Conservation (phyloP, 2,797 vertebrate species). For the Sorex maritimensis region DNA sequence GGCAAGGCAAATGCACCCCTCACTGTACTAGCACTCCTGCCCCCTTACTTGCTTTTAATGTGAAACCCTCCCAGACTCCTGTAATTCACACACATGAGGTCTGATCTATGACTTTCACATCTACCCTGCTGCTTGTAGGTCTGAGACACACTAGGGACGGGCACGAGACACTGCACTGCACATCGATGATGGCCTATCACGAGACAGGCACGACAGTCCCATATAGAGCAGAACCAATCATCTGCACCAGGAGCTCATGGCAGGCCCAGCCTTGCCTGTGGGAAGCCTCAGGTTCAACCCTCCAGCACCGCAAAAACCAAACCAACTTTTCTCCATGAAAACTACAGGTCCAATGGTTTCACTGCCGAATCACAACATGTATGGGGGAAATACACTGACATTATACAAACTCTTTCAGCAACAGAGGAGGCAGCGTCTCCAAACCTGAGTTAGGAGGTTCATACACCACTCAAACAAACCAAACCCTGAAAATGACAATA, state of each 20-base stretch:
- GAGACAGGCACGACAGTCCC: too few species aligned
- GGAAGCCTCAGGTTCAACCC: too few species aligned
- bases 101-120: not conserved
- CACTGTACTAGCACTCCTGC: too few species aligned
- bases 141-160: not conserved
- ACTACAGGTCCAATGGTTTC: not conserved
- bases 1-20: too few species aligned
- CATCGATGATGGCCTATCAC: too few species aligned
- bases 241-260: too few species aligned
- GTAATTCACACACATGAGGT: not conserved
- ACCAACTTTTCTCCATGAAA: conserved; percentile 12
- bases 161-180: too few species aligned
- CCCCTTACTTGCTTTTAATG: too few species aligned
- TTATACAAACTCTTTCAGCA: not conserved
- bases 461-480: not conserved
- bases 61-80: not conserved
- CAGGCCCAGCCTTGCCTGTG: too few species aligned
- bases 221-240: too few species aligned
- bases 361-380: not conserved
- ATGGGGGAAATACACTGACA: not conserved
- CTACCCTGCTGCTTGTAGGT: not conserved
- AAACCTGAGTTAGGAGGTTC: not conserved
- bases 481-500: not conserved
- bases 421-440: not conserved
- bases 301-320: not conserved